Evolutionary conservation across 2,797 vertebrate species (phyloP), one percentile per base, ranked within the genome.

Genomic region (Tiaroga cobitis): DNA sequence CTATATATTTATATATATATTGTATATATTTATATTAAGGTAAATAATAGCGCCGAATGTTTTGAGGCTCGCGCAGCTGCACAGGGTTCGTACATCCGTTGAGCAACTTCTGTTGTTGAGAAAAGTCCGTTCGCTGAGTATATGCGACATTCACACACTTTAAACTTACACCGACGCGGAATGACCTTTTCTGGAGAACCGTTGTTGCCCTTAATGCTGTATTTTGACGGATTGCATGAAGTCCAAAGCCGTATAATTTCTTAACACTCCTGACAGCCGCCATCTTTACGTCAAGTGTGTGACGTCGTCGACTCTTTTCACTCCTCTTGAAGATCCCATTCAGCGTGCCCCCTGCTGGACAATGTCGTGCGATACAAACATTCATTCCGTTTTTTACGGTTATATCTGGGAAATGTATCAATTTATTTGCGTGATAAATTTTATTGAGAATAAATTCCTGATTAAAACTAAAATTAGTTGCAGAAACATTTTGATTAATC

Each of bases 131-230:
- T 24, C 0, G 1, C 3, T 3, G 21, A n/a, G 19, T 26, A 46
- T 13, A 0, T 37, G 9, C 15, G 4, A 19, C 3, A 49, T 54
- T 54, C 7, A n/a, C 7, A 9, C 37, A 43, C 16, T 9, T 41
- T 10, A 15, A 32, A 46, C 95, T 95, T 26, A 96, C 95, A 32
- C 82, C 41, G 70, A 93, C 83, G 43, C 89, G 90, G 89, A 96
- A 95, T 56, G 92, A 67, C 88, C 95, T 91, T 11, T 89, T 91
- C 13, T 93, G 94, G 1, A 91, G 80, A 34, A 92, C 65, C 81
- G 91, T 87, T 1, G 88, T 70, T 1, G 90, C 11, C 61, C 87
- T 93, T 65, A 92, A 76, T 21, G 89, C 90, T 1, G 91, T 76
- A 21, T 91, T 85, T 59, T 89, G 92, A 5, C 92, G 92, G 43